Evolutionary conservation across 1,140 invertebrate genomes (phyloP).

Genomic region (Arion vulgaris): DNA sequence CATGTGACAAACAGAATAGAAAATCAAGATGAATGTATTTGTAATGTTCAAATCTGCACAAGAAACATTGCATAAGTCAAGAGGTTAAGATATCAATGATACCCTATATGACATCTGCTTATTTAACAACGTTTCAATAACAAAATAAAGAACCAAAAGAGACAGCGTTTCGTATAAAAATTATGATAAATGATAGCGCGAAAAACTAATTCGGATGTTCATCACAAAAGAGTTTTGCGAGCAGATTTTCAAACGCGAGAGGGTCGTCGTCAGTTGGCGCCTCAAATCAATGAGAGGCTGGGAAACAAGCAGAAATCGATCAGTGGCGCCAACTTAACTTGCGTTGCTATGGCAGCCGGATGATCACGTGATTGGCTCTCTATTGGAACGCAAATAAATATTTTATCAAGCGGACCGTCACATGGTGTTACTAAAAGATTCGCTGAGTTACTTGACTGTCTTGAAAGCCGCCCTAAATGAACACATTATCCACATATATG

Average conservation of each 20-base stretch:
- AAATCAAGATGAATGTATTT: too few relatives aligned
- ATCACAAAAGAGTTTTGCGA: not conserved
- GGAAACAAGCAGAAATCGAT: not conserved
- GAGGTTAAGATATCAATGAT: too few relatives aligned
- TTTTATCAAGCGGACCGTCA: not conserved
- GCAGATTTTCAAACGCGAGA: not conserved
- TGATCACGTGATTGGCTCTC: not conserved
- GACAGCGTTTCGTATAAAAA: too few relatives aligned
- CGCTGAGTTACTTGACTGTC: not conserved
- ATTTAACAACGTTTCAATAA: too few relatives aligned
- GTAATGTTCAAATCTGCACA: too few relatives aligned
- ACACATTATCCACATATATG: not conserved
- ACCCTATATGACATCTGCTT: too few relatives aligned
- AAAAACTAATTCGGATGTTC: too few relatives aligned
- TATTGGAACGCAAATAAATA: not conserved
- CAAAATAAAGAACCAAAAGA: too few relatives aligned
- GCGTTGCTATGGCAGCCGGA: constrained; percentile 12
- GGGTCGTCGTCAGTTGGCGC: not conserved
- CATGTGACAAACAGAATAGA: too few relatives aligned
- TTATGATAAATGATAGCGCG: too few relatives aligned
- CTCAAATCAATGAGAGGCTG: not conserved
- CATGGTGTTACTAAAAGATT: not conserved
- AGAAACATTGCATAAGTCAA: too few relatives aligned
- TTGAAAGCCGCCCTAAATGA: not conserved
- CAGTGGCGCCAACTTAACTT: constrained; percentile 1